phyloP scores from a whole-genome alignment of 2,888 invertebrate species.

The Laothoe populi region DNA sequence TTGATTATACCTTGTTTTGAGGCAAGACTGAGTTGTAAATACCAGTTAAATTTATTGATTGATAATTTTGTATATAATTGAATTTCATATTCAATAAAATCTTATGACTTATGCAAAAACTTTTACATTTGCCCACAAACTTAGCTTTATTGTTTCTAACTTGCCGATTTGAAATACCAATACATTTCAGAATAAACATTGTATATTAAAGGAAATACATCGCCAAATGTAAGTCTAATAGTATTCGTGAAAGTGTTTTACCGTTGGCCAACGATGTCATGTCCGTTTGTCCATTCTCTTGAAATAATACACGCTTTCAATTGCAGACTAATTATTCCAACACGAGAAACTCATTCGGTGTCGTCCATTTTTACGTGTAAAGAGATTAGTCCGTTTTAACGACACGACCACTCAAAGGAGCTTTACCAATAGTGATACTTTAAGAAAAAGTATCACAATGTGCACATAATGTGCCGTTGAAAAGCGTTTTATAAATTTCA shows the following conservation, averaged over 20 bases:
- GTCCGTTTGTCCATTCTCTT: slow-evolving; percentile 77
- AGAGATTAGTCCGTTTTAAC: slow-evolving; percentile 82
- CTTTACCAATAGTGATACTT: slow-evolving; percentile 81
- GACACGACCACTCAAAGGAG: slow-evolving; percentile 69
- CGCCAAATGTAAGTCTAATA: slow-evolving; percentile 71
- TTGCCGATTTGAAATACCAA: not conserved
- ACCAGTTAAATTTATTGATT: too few relatives aligned
- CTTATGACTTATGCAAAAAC: too few relatives aligned
- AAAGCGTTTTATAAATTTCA: slow-evolving; percentile 81
- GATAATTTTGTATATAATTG: too few relatives aligned
- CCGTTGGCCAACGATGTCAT: slow-evolving; percentile 79
- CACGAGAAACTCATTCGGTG: slow-evolving; percentile 82
- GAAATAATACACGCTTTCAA: slow-evolving; percentile 84
- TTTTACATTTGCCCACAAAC: too few relatives aligned
- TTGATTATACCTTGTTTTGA: not conserved
- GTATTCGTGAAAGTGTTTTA: slow-evolving; percentile 81
- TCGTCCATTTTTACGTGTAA: slow-evolving; percentile 79
- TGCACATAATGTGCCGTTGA: slow-evolving; percentile 72
- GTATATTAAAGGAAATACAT: slow-evolving; percentile 51
- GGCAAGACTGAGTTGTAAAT: not conserved
- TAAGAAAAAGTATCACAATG: slow-evolving; percentile 78
- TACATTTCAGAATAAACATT: not conserved
- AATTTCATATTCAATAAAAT: too few relatives aligned
- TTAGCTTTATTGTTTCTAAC: too few relatives aligned
- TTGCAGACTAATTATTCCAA: slow-evolving; percentile 84